Evolutionary conservation across 2,113 vertebrate genomes (phyloP).

Genomic region (Synchiropus splendidus): DNA sequence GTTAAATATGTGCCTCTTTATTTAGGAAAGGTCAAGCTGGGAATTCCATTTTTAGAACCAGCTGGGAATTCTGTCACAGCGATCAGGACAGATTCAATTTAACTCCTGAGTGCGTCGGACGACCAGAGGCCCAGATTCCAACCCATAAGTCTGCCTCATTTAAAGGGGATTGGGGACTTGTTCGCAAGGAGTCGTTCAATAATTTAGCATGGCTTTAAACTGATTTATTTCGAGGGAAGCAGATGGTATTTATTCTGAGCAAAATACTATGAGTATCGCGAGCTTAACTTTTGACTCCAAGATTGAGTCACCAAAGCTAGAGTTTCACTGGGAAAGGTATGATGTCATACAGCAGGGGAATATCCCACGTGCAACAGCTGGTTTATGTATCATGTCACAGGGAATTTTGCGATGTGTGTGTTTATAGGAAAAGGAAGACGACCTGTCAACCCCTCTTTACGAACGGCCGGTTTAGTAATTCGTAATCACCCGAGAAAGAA

Average conservation of each 20-base stretch:
- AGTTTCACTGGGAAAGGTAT: too few species aligned
- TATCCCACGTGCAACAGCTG: too few species aligned
- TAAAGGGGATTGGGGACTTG: conserved; percentile 57
- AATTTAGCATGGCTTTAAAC: conserved; percentile 66
- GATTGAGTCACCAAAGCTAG: too few species aligned
- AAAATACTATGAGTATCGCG: conserved; percentile 60
- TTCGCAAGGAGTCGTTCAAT: conserved; percentile 65
- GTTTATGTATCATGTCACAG: too few species aligned
- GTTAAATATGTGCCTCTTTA: too few species aligned
- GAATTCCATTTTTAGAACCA: conserved; percentile 13
- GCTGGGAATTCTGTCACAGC: conserved; percentile 24
- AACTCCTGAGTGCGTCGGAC: conserved; percentile 19
- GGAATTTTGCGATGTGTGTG: too few species aligned
- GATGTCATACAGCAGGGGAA: too few species aligned
- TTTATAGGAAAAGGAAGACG: too few species aligned
- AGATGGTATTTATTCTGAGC: conserved; percentile 68
- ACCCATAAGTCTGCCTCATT: conserved; percentile 55
- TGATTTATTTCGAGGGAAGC: conserved; percentile 66
- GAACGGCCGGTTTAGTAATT: too few species aligned
- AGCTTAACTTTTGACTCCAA: conserved; percentile 31
- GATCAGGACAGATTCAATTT: conserved; percentile 20
- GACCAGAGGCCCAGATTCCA: conserved; percentile 38
- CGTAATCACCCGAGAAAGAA: too few species aligned
- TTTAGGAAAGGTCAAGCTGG: conserved; percentile 24
- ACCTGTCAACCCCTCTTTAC: too few species aligned